Conservation (phyloP, 2,113 vertebrate genomes). For the Ibidorhyncha struthersii region DNA sequence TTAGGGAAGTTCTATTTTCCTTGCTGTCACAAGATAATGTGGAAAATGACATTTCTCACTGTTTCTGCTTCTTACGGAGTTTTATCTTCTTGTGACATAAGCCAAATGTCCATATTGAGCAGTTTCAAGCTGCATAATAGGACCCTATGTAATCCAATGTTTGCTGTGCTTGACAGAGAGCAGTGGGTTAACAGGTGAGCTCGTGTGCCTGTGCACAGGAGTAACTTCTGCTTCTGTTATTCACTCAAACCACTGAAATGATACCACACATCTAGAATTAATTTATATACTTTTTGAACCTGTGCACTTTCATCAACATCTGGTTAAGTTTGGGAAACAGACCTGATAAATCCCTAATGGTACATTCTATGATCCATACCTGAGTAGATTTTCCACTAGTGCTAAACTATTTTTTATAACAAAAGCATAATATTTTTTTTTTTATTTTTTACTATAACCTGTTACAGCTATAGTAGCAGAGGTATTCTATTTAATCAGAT, state of each 20-base stretch:
- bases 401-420: neutral
- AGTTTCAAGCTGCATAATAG: neutral
- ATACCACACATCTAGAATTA: neutral
- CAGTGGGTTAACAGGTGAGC: accelerated
- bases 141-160: neutral
- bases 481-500: neutral
- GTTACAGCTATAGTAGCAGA: neutral
- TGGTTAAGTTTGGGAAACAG: neutral
- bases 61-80: neutral
- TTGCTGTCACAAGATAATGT: neutral
- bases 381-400: neutral
- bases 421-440: neutral
- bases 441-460: neutral
- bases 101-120: neutral
- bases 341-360: neutral
- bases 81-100: neutral
- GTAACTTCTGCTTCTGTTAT: neutral
- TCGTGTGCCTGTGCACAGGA: neutral
- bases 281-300: neutral
- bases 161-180: neutral
- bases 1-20: neutral
- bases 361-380: neutral
- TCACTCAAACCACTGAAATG: neutral
- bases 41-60: neutral
- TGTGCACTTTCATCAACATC: neutral